A percentile compares a stretch with the other conserved stretches of the same genome.
Evolutionary conservation across 2,113 vertebrate genomes (phyloP).

Genomic region (Choloepus hoffmanni): DNA sequence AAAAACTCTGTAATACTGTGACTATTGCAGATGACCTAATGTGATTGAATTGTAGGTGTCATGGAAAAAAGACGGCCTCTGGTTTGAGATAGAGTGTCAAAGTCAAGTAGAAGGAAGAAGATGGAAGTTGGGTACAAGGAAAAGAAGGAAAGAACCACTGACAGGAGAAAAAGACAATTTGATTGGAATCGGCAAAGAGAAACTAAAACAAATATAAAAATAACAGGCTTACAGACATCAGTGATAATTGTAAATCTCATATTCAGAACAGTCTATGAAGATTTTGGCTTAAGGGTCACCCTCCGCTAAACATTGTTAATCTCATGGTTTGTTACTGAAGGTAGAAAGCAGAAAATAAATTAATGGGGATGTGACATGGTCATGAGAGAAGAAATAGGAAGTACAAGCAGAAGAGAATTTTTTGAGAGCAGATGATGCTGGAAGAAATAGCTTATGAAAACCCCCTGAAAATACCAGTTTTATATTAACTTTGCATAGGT

Average conservation of each 20-base stretch:
- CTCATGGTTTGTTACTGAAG: neutral
- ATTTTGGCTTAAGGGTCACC: neutral
- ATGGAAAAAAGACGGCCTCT: neutral
- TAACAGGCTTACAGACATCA: neutral
- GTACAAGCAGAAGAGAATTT: neutral
- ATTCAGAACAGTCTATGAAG: neutral
- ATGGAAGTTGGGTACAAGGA: neutral
- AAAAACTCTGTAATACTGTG: neutral
- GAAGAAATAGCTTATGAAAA: neutral
- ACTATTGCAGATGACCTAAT: neutral
- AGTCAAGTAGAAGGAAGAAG: neutral
- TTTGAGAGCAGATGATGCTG: neutral
- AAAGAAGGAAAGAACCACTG: neutral
- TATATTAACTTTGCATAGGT: neutral
- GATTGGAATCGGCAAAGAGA: neutral
- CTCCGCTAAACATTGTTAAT: neutral
- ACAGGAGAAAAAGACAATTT: neutral
- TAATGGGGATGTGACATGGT: neutral
- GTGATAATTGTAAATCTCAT: neutral
- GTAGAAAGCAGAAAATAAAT: neutral
- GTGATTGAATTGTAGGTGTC: neutral
- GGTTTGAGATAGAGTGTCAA: neutral
- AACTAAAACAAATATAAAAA: neutral
- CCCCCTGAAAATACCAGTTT: neutral
- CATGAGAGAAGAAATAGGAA: neutral